A percentile compares a stretch with the other conserved stretches of the same genome.
Evolutionary conservation across 2,888 invertebrate genomes (phyloP).

Genomic region (Orthonevra nobilis): DNA sequence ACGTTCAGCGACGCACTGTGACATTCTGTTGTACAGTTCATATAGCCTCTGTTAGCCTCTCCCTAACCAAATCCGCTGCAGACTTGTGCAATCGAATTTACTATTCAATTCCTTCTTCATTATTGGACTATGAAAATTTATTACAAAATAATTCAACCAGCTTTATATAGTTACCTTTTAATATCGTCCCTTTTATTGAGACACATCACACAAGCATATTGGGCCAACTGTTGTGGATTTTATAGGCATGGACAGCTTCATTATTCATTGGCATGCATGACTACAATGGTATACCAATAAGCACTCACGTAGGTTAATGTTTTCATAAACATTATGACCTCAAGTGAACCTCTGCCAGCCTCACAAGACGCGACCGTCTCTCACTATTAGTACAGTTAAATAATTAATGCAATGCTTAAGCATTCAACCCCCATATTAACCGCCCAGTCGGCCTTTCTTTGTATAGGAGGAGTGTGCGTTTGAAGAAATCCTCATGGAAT

Average conservation of each 20-base stretch:
- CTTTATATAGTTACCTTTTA: no score
- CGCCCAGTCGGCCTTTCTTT: slow-evolving; percentile 27
- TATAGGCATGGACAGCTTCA: slow-evolving; percentile 29
- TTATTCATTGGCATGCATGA: slow-evolving; percentile 63
- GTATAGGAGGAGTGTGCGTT: slow-evolving; percentile 31
- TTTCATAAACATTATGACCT: slow-evolving; percentile 66
- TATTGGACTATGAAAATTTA: no score
- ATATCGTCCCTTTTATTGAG: slow-evolving; percentile 34
- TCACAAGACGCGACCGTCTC: neutral
- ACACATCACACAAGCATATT: slow-evolving; percentile 32
- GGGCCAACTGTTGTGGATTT: slow-evolving; percentile 38
- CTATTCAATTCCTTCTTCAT: no score
- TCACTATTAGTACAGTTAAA: slow-evolving; percentile 48
- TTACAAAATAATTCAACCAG: no score
- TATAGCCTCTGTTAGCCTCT: no score
- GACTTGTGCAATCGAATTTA: no score
- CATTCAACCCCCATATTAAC: slow-evolving; percentile 11
- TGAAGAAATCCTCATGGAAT: slow-evolving; percentile 52
- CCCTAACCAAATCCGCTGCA: no score
- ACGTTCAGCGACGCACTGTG: no score
- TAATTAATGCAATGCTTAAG: slow-evolving; percentile 58
- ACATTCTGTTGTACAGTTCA: no score
- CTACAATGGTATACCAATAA: slow-evolving; percentile 67
- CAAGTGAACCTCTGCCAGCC: slow-evolving; percentile 35
- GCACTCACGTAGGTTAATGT: slow-evolving; percentile 65